A percentile compares a stretch with the other conserved stretches of the same genome.
Evolutionary conservation across 2,888 invertebrate species (phyloP).

Genomic region (Drosophila fulvimacula): DNA sequence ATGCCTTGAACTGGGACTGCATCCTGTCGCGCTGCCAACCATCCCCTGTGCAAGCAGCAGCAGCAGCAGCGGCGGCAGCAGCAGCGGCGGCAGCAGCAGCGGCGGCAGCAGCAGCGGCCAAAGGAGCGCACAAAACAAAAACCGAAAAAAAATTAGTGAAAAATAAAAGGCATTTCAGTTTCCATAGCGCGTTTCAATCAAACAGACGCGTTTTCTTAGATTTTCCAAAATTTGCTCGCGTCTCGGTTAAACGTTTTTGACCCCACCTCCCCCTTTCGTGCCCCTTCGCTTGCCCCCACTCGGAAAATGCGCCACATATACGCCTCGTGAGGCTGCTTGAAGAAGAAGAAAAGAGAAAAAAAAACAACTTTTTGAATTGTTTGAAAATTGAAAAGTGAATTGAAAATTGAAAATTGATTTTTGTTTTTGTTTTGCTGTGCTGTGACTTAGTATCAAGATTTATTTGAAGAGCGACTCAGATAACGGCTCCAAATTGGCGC

Average conservation of each 20-base stretch:
- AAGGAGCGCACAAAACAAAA: slow-evolving; percentile 54
- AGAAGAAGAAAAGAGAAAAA: too few species aligned
- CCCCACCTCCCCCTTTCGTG: neutral
- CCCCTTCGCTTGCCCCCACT: neutral
- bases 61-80: slow-evolving; percentile 2
- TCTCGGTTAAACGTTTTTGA: neutral
- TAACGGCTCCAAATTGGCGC: slow-evolving; percentile 83
- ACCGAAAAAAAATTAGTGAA: slow-evolving; percentile 59
- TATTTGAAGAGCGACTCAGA: slow-evolving; percentile 68
- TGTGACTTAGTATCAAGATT: slow-evolving; percentile 65
- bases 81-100: neutral
- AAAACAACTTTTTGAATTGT: neutral
- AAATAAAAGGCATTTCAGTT: slow-evolving; percentile 75
- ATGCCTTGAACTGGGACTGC: slow-evolving; percentile 49
- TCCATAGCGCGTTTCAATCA: slow-evolving; percentile 63
- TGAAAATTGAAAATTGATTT: neutral
- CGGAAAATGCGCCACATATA: slow-evolving; percentile 1
- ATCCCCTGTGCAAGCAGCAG: slow-evolving; percentile 55
- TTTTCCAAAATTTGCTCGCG: neutral
- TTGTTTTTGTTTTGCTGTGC: slow-evolving; percentile 11
- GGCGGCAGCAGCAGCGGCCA: slow-evolving; percentile 8
- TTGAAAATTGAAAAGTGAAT: neutral
- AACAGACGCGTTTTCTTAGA: slow-evolving; percentile 60
- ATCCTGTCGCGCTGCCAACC: slow-evolving; percentile 51
- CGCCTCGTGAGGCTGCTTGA: neutral